Evolutionary conservation across 2,797 vertebrate genomes (phyloP).

Genomic region (Sebastes jordani): DNA sequence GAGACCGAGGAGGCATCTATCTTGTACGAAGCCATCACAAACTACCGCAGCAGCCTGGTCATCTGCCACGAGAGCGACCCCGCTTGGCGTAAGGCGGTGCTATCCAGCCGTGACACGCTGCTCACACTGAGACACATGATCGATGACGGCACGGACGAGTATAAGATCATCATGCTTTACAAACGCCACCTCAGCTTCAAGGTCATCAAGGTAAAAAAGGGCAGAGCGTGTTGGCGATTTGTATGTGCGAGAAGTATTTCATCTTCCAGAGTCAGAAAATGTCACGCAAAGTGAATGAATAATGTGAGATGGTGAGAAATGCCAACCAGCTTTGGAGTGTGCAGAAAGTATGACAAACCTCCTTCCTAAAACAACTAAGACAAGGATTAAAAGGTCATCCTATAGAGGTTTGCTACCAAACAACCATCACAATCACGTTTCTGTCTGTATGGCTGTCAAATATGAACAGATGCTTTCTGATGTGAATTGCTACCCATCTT

Average conservation of each 20-base stretch:
- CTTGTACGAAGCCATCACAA: conserved; percentile 92
- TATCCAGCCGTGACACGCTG: conserved; percentile 92
- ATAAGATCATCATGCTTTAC: conserved; percentile 99
- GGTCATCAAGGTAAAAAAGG: conserved; percentile 91
- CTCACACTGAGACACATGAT: conserved; percentile 94
- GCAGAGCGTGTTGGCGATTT: background rate
- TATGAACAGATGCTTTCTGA: background rate
- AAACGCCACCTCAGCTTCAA: conserved; percentile 96
- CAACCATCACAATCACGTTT: background rate
- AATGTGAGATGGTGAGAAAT: background rate
- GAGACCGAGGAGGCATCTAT: conserved; percentile 93
- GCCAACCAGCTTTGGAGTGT: background rate
- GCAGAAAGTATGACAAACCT: background rate
- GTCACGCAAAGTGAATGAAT: background rate
- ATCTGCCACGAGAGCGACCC: conserved; percentile 98
- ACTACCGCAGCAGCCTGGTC: conserved; percentile 91
- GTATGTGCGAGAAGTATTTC: background rate
- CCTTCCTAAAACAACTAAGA: background rate
- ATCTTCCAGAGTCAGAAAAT: background rate
- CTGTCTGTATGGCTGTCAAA: background rate
- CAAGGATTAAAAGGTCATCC: background rate
- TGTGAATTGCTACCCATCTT: background rate
- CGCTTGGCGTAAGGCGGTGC: conserved; percentile 91
- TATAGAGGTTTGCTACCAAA: background rate
- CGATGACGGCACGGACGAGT: conserved; percentile 94